phyloP scores from a whole-genome alignment of 2,888 invertebrate genomes.

The Ernsta delagoae region DNA sequence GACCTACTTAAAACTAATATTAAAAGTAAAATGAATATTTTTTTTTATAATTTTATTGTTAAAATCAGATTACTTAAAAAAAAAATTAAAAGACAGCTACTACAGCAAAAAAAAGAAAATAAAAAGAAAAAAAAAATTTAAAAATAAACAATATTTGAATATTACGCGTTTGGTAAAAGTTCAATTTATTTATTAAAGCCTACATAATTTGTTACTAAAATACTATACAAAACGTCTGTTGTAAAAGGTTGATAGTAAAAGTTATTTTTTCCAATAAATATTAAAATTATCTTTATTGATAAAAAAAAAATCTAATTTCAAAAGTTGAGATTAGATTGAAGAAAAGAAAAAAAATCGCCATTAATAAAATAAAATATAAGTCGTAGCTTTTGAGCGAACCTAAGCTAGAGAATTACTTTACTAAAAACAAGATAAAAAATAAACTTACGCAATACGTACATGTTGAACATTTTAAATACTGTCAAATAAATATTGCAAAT shows the following conservation, averaged over 20 bases:
- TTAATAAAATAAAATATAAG: background rate
- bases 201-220: too few relatives aligned
- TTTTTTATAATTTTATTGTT: background rate
- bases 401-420: background rate
- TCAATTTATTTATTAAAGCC: too few relatives aligned
- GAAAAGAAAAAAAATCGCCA: background rate
- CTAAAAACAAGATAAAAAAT: background rate
- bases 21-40: slow-evolving; percentile 1
- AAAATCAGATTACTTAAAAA: background rate
- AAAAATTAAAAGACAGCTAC: background rate
- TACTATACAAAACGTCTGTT: too few relatives aligned
- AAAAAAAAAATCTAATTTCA: background rate
- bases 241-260: too few relatives aligned
- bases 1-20: slow-evolving; percentile 31
- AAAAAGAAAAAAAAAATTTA: background rate
- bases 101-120: background rate
- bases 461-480: too few relatives aligned
- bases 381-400: slow-evolving; percentile 5
- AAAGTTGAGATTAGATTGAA: background rate
- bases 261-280: background rate
- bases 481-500: background rate
- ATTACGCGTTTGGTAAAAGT: too few relatives aligned
- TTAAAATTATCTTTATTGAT: background rate
- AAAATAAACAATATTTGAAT: background rate
- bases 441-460: too few relatives aligned